Evolutionary conservation across 2,888 invertebrate species (phyloP).

Genomic region (Maniola hyperantus): DNA sequence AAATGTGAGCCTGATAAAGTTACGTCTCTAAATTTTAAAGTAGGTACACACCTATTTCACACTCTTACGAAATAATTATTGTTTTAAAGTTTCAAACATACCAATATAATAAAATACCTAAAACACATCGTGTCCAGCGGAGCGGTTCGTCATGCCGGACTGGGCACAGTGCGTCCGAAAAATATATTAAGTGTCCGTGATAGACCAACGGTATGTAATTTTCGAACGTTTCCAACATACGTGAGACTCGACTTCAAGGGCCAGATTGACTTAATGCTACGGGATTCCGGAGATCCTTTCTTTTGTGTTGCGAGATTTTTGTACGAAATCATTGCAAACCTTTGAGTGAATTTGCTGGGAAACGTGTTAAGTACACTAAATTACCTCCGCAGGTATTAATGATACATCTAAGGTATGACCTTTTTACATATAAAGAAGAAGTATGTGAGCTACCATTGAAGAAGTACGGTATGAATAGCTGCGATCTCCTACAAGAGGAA

Average conservation of each 20-base stretch:
- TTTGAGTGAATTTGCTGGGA: neutral
- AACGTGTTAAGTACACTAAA: neutral
- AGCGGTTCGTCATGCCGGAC: conserved; percentile 64
- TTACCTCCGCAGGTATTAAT: neutral
- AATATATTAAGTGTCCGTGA: conserved; percentile 71
- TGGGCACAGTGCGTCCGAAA: conserved; percentile 66
- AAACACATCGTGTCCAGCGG: conserved; percentile 51
- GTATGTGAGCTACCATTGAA: neutral
- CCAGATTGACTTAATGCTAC: conserved; percentile 13
- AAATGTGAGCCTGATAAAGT: too few species aligned
- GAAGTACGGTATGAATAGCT: neutral
- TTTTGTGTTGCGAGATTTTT: conserved; percentile 8
- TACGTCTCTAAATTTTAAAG: neutral
- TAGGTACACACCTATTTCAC: neutral
- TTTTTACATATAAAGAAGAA: neutral
- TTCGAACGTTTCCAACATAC: conserved; percentile 55
- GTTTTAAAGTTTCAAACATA: neutral
- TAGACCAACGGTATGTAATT: conserved; percentile 63
- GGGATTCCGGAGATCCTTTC: conserved; percentile 1
- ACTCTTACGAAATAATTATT: neutral
- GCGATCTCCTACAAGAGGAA: too few species aligned
- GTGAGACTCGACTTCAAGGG: conserved; percentile 36
- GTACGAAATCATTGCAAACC: neutral
- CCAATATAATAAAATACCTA: conserved; percentile 32
- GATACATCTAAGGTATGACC: neutral